Percentiles rank a stretch among this genome's conserved stretches.
phyloP scores from a whole-genome alignment of 2,797 vertebrate species.

The Labeo calbasu region DNA sequence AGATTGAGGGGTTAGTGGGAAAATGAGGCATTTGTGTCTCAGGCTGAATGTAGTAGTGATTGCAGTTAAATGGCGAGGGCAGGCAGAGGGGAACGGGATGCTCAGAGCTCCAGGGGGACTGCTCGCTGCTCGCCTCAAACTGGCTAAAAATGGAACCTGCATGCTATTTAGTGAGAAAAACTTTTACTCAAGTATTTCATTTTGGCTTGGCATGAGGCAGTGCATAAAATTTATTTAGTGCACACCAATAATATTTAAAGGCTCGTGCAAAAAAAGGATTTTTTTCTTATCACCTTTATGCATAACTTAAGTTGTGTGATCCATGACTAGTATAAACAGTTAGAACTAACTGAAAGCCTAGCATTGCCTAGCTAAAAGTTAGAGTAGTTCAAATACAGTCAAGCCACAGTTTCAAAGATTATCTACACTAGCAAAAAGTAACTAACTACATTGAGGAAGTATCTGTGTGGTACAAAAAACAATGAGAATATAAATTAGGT shows the following conservation, averaged over 20 bases:
- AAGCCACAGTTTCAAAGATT: neutral
- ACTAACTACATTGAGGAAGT: neutral
- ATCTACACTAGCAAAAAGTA: neutral
- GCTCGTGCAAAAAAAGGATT: neutral
- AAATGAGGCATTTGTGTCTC: conserved; percentile 71
- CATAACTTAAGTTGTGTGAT: neutral
- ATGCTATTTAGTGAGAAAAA: conserved; percentile 4
- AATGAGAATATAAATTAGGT: neutral
- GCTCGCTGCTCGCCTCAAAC: neutral
- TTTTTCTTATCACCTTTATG: neutral
- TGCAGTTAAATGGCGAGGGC: conserved; percentile 63
- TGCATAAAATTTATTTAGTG: neutral
- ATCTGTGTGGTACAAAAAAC: neutral
- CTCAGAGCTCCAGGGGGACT: conserved; percentile 35
- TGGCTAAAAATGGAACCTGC: conserved; percentile 25
- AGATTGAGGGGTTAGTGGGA: conserved; percentile 82
- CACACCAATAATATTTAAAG: neutral
- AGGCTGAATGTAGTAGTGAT: conserved; percentile 71
- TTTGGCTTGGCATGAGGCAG: neutral
- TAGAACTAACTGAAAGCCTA: neutral
- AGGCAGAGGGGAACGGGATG: conserved; percentile 60
- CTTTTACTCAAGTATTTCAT: neutral
- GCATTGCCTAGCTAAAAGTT: neutral
- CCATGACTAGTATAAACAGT: neutral
- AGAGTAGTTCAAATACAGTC: neutral